Evolutionary conservation across 2,888 invertebrate genomes (phyloP).

Genomic region (Nesidiocoris tenuis): DNA sequence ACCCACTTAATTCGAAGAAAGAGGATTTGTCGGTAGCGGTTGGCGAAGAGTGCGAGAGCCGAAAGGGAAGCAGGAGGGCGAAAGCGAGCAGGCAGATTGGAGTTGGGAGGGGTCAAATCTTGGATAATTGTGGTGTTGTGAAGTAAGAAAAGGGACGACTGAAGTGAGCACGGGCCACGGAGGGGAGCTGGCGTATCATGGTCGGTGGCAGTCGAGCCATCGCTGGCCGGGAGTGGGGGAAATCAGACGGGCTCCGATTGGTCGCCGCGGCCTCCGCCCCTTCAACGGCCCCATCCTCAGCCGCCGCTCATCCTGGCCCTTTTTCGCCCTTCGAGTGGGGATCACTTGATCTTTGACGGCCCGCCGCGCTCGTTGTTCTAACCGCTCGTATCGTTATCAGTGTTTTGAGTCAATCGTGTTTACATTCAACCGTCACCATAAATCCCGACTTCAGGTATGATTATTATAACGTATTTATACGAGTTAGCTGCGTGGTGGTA

Average conservation of each 20-base stretch:
- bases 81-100: slow-evolving; percentile 4
- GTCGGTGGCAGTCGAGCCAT: not conserved
- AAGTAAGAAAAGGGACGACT: slow-evolving; percentile 26
- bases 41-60: slow-evolving; percentile 5
- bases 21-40: slow-evolving; percentile 30
- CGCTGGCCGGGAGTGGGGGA: not conserved
- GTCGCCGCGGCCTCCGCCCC: slow-evolving; percentile 14
- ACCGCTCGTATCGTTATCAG: slow-evolving; percentile 24
- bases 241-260: slow-evolving; percentile 20
- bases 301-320: not conserved
- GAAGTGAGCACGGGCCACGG: slow-evolving; percentile 1
- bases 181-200: slow-evolving; percentile 15
- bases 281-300: slow-evolving; percentile 24
- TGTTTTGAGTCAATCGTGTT: slow-evolving; percentile 2
- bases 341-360: slow-evolving; percentile 36
- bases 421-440: slow-evolving; percentile 34
- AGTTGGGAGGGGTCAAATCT: slow-evolving; percentile 39
- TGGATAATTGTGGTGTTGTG: slow-evolving; percentile 44
- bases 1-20: not conserved
- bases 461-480: no score
- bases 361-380: not conserved
- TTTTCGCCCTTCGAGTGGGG: slow-evolving; percentile 20
- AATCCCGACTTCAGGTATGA: slow-evolving; percentile 38
- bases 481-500: no score
- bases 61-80: not conserved